Conservation (phyloP, 2,797 vertebrate species). For the Sebastes iracundus region DNA sequence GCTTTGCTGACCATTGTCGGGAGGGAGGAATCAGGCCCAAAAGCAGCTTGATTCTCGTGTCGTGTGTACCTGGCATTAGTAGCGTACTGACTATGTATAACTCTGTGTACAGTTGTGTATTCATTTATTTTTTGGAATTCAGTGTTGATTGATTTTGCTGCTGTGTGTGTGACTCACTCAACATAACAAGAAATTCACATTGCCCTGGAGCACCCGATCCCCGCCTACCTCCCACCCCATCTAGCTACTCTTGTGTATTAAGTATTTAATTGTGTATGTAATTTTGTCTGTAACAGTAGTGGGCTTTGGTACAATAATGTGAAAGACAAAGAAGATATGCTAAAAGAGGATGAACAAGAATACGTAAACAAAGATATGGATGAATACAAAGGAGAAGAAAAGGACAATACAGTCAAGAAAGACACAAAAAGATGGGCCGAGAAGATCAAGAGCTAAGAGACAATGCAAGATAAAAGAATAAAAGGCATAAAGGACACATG, state of each 20-base stretch:
- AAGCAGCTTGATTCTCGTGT: too few relatives aligned
- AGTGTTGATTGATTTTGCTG: neutral
- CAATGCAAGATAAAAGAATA: slow-evolving; percentile 23
- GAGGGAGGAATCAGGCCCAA: rapidly evolving
- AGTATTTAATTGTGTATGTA: neutral
- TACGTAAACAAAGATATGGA: neutral
- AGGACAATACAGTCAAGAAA: neutral
- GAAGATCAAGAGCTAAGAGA: slow-evolving; percentile 28
- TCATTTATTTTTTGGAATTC: neutral
- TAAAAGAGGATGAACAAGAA: neutral
- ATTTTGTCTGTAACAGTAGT: neutral
- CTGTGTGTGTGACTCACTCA: neutral
- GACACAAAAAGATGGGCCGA: neutral
- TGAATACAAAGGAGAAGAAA: neutral
- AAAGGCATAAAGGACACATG: slow-evolving; percentile 35
- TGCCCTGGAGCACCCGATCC: neutral
- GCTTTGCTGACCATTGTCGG: too few relatives aligned
- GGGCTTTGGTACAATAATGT: neutral
- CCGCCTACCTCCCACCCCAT: neutral
- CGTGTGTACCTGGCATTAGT: too few relatives aligned
- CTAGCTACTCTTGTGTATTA: neutral
- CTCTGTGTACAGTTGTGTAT: too few relatives aligned
- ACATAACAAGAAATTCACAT: neutral
- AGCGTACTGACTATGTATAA: neutral
- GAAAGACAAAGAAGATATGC: neutral